These are phyloP conservation scores for Heterotilapia buettikoferi DNA, from an alignment of 2,113 vertebrate species.

Conservation along the genomic window DNA sequence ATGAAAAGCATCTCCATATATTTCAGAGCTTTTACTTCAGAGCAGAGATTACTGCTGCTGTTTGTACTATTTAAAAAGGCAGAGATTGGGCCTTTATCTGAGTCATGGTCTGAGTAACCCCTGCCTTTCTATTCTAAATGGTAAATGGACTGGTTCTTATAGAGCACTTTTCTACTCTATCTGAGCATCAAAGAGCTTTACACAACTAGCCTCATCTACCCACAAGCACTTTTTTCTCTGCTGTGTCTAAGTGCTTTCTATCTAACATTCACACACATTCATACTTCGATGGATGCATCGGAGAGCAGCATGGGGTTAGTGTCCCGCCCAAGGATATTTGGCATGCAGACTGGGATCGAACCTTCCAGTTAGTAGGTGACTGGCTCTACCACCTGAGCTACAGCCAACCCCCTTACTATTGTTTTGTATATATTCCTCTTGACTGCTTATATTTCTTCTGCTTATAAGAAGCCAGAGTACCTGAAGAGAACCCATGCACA, in stretches of 20 bases:
- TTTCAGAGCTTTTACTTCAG: not conserved
- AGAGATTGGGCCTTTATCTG: not conserved
- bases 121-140: not conserved
- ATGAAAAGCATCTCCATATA: not conserved
- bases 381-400: not conserved
- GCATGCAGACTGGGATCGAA: not conserved
- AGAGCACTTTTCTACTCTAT: not conserved
- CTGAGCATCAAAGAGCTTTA: not conserved
- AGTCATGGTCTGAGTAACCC: not conserved
- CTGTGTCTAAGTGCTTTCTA: not conserved
- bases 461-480: not conserved
- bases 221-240: not conserved
- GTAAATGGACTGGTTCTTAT: not conserved
- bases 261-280: not conserved
- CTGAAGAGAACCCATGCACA: not conserved
- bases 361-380: not conserved
- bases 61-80: not conserved
- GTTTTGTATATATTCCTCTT: not conserved
- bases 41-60: not conserved
- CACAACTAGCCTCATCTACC: not conserved
- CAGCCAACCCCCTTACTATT: not conserved
- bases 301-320: not conserved
- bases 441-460: not conserved
- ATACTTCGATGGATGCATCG: not conserved
- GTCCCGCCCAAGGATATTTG: not conserved